These are phyloP conservation scores for Schizopygopsis pylzovi DNA, from an alignment of 2,797 vertebrate genomes.

Conservation along the genomic window DNA sequence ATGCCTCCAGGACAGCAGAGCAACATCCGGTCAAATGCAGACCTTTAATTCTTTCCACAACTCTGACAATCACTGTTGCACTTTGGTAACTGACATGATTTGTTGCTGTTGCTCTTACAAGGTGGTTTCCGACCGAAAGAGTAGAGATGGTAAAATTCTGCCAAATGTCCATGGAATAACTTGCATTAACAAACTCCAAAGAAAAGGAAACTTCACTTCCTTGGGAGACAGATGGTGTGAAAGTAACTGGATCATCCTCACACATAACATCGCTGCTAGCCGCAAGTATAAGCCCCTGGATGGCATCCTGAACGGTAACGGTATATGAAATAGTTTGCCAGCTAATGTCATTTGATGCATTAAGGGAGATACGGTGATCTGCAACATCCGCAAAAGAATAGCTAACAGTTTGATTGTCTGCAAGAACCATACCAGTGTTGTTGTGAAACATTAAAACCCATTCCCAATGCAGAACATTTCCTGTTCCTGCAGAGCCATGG, in stretches of 20 bases:
- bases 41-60: conserved; percentile 70
- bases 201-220: conserved; percentile 75
- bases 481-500: conserved; percentile 64
- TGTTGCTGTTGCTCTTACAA: conserved; percentile 69
- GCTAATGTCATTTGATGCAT: conserved; percentile 78
- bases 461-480: conserved; percentile 73
- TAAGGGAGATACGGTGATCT: conserved; percentile 72
- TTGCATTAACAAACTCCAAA: conserved; percentile 67
- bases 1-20: conserved; percentile 66
- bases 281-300: conserved; percentile 71
- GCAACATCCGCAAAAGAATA: conserved; percentile 67
- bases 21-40: conserved; percentile 73
- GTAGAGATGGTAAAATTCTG: conserved; percentile 63
- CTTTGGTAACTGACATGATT: conserved; percentile 74
- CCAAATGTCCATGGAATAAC: conserved; percentile 51
- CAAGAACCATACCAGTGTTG: conserved; percentile 29
- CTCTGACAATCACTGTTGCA: conserved; percentile 62
- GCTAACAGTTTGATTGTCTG: conserved; percentile 60
- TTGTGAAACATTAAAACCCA: conserved; percentile 66
- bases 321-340: conserved; percentile 70
- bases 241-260: conserved; percentile 63
- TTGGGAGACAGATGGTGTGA: conserved; percentile 68
- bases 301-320: conserved; percentile 70
- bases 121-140: conserved; percentile 70
- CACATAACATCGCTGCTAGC: conserved; percentile 69